phyloP scores from a whole-genome alignment of 2,797 vertebrate genomes.

The Anolis apletophallus region DNA sequence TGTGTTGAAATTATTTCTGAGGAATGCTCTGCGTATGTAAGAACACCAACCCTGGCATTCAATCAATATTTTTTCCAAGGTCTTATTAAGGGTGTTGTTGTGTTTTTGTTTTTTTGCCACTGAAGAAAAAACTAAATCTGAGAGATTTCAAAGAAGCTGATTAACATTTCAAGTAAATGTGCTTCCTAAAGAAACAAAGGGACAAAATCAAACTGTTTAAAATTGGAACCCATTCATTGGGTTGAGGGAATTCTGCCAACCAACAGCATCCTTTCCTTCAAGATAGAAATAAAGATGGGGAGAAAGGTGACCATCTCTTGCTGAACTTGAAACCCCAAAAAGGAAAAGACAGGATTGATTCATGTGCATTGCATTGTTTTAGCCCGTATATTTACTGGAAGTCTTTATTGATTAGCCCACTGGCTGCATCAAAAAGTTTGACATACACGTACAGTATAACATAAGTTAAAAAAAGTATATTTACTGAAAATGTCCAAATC shows the following conservation, averaged over 20 bases:
- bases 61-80: conserved; percentile 14
- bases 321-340: neutral
- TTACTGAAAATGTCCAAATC: neutral
- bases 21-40: conserved; percentile 2
- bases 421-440: too few relatives aligned
- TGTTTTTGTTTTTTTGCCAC: conserved; percentile 1
- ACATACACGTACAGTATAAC: too few relatives aligned
- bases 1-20: conserved; percentile 32
- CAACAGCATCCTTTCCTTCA: neutral
- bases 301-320: rapidly evolving
- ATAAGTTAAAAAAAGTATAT: too few relatives aligned
- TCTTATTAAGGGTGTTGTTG: neutral
- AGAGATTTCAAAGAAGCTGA: conserved; percentile 1
- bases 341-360: neutral
- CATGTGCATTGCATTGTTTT: neutral
- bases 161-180: neutral
- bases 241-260: neutral
- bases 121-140: conserved; percentile 32
- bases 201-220: conserved; percentile 6
- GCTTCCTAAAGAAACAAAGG: neutral
- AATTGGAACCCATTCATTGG: neutral
- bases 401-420: too few relatives aligned
- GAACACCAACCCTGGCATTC: neutral
- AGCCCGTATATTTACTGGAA: neutral
- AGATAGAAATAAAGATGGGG: neutral